phyloP scores from a whole-genome alignment of 2,113 vertebrate species.

The Corythaeola cristata region DNA sequence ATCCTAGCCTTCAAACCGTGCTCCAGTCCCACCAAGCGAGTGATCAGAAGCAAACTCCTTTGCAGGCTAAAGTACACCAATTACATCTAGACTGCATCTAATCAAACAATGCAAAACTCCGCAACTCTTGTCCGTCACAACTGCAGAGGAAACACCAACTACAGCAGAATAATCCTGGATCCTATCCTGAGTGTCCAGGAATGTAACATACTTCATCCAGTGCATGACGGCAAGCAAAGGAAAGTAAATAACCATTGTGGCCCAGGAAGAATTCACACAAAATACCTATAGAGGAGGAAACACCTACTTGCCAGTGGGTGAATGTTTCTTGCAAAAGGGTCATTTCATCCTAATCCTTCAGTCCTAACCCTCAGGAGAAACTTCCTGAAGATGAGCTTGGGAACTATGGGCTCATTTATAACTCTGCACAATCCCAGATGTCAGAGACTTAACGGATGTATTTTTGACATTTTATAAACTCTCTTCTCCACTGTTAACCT shows the following conservation, averaged over 20 bases:
- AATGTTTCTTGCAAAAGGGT: not conserved
- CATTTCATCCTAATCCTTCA: not conserved
- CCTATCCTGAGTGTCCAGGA: not conserved
- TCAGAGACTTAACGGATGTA: not conserved
- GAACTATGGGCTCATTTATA: not conserved
- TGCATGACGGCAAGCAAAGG: not conserved
- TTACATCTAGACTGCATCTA: not conserved
- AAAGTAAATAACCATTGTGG: not conserved
- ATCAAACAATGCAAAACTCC: not conserved
- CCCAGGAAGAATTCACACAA: not conserved
- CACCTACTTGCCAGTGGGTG: not conserved
- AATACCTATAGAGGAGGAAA: not conserved
- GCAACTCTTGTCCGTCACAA: not conserved
- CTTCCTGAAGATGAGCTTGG: not conserved
- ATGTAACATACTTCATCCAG: not conserved
- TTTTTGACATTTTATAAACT: not conserved
- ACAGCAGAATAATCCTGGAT: not conserved
- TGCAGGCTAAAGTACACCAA: fast-evolving
- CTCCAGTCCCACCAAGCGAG: not conserved
- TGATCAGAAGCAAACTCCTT: not conserved
- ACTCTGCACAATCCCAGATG: not conserved
- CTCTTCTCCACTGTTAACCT: not conserved
- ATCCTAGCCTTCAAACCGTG: not conserved
- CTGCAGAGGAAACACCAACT: not conserved
- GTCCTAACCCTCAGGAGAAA: not conserved